These are phyloP conservation scores for Cataglyphis cursor DNA, from an alignment of 2,888 invertebrate species.

Conservation along the genomic window DNA sequence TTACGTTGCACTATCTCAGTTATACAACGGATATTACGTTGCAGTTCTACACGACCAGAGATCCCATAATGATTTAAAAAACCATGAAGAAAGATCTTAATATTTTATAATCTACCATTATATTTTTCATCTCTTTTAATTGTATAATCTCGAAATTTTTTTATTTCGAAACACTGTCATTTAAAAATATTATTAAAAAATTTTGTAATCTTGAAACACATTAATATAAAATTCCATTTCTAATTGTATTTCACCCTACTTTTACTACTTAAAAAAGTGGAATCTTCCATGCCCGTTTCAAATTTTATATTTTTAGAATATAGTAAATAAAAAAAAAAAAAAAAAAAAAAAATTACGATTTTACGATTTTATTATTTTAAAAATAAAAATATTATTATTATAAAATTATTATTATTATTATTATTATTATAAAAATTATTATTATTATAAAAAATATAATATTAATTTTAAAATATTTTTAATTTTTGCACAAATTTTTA, in stretches of 20 bases:
- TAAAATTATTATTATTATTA: no score
- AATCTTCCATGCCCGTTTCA: background rate
- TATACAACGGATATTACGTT: conserved; percentile 28
- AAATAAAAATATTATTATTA: no score
- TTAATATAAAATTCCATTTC: background rate
- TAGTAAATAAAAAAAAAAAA: background rate
- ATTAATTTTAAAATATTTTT: no score
- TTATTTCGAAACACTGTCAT: background rate
- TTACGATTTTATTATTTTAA: background rate
- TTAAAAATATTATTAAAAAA: background rate
- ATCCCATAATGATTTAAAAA: background rate
- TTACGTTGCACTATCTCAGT: conserved; percentile 2
- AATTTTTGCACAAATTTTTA: background rate
- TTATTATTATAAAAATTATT: no score
- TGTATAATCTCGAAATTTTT: background rate
- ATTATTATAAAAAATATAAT: no score
- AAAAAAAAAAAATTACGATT: background rate
- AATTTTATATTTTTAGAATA: background rate
- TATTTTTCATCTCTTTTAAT: background rate
- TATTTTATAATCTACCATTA: background rate
- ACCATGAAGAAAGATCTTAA: background rate
- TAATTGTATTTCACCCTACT: background rate
- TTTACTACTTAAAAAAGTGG: background rate
- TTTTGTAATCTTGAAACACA: background rate
- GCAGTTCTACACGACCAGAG: background rate